phyloP scores from a whole-genome alignment of 2,888 invertebrate species.

The Argynnis bischoffii region DNA sequence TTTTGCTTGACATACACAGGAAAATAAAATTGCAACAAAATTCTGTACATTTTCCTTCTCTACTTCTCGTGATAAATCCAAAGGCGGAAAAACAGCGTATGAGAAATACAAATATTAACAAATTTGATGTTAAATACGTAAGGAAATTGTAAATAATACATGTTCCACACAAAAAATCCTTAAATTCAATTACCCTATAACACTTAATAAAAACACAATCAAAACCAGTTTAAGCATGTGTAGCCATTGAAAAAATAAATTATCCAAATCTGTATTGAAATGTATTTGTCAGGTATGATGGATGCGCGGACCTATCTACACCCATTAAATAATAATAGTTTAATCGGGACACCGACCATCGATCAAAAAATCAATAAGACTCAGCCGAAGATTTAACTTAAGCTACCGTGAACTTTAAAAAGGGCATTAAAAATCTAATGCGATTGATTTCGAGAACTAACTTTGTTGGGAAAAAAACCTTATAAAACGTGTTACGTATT shows the following conservation, averaged over 20 bases:
- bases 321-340: constrained; percentile 81
- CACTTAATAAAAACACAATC: too few species aligned
- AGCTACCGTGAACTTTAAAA: constrained; percentile 68
- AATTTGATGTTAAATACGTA: too few species aligned
- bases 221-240: not conserved
- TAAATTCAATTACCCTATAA: too few species aligned
- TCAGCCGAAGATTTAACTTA: constrained; percentile 69
- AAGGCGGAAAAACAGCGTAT: too few species aligned
- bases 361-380: constrained; percentile 78
- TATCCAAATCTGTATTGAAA: constrained; percentile 55
- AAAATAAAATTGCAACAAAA: too few species aligned
- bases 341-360: constrained; percentile 68
- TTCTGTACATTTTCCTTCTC: too few species aligned
- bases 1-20: too few species aligned
- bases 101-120: too few species aligned
- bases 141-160: too few species aligned
- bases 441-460: constrained; percentile 12
- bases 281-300: constrained; percentile 72
- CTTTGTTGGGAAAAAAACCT: constrained; percentile 14
- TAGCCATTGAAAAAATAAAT: constrained; percentile 43
- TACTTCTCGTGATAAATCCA: too few species aligned
- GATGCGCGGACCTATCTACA: constrained; percentile 71
- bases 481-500: too few species aligned
- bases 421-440: constrained; percentile 34
- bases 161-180: too few species aligned